Base-by-base conservation (phyloP, 1,140 invertebrate genomes). In the Meloidogyne chitwoodi region DNA sequence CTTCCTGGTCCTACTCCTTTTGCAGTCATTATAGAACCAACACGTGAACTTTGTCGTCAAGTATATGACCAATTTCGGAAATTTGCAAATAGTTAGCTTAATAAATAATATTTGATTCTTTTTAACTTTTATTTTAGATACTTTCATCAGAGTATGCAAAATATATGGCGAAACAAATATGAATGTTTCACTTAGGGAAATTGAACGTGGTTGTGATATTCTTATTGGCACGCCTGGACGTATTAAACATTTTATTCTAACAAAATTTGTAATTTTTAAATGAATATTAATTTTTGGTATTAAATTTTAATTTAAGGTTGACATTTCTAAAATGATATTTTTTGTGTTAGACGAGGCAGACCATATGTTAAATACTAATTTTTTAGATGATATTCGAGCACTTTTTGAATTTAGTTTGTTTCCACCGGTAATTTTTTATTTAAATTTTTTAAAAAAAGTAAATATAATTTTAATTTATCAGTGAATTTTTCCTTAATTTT, bases 151-250 rank as follows among this genome's bases (percentile, higher is more conserved):
- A 75, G 63, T 61, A 19, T 75, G 63, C 48, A 48, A 75, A 31
- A 29, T 61, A 27, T 77, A 74, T 79, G 78, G 76, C 22, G 78
- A 72, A 48, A 79, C 76, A 31, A 19, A 64, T 67, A 34, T 78
- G 63, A 11, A 44, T 22, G 66, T 64, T 63, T 34, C 34, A 19
- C n/a, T 19, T 68, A 38, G n/a, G 31, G 26, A 24, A 31, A n/a
- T 48, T 48, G 4, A 34, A 5, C 41, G 16, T 41, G 77, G 77
- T n/a, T 73, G 78, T 64, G 77, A 85, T 70, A 74, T 86, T 78
- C 92, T 99, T 66, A 93, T 99, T 24, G 96, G 69, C 0, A 99
- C 96, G 14, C 96, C 96, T 0, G 97, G 96, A 69, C 90, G 96
- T 80, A 93, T 99, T 74, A 77, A 22, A 80, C 84, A 80, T 69